Evolutionary conservation across 2,888 invertebrate genomes (phyloP).

Genomic region (Sesia apiformis): DNA sequence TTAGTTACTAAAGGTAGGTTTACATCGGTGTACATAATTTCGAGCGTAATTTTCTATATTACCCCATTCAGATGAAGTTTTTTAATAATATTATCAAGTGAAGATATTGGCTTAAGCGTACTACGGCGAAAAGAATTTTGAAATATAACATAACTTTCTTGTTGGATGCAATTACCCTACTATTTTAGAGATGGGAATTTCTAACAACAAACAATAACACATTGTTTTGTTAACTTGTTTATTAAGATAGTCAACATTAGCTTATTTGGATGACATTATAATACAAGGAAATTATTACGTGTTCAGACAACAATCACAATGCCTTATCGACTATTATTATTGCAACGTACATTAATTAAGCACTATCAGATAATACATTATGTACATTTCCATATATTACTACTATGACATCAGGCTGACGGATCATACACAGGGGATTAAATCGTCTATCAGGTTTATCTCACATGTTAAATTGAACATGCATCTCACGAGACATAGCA

Average conservation of each 20-base stretch:
- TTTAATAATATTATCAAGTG: too few relatives aligned
- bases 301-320: conserved; percentile 17
- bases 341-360: neutral
- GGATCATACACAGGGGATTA: neutral
- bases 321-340: conserved; percentile 11
- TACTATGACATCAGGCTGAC: neutral
- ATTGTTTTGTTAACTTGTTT: conserved; percentile 32
- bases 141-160: neutral
- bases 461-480: neutral
- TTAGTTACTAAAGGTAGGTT: too few relatives aligned
- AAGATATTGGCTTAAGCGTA: neutral
- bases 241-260: conserved; percentile 37
- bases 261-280: neutral
- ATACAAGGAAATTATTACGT: neutral
- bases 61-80: too few relatives aligned
- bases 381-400: neutral
- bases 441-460: neutral
- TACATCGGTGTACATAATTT: too few relatives aligned
- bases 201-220: neutral
- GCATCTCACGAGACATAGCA: neutral
- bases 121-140: neutral
- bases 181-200: neutral
- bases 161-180: neutral
- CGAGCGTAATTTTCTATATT: too few relatives aligned
- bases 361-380: neutral